Conservation (phyloP, 1,140 invertebrate species). For the Ruditapes philippinarum region DNA sequence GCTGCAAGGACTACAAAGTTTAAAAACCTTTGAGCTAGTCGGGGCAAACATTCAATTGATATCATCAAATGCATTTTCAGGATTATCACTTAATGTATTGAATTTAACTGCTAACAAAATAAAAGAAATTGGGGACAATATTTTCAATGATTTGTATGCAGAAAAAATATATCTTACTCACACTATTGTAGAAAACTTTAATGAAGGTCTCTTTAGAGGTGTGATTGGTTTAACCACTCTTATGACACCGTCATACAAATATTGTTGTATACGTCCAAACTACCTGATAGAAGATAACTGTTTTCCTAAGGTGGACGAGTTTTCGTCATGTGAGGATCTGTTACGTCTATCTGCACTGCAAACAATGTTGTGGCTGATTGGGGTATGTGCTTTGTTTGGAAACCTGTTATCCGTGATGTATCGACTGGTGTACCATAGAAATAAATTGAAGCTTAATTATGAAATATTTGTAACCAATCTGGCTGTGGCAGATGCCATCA, state of each 20-base stretch:
- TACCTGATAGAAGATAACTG: conserved; percentile 60
- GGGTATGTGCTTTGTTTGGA: conserved; percentile 69
- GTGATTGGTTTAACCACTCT: background rate
- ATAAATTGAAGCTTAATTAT: conserved; percentile 65
- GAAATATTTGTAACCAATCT: conserved; percentile 79
- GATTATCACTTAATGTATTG: conserved; percentile 48
- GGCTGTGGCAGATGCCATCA: conserved; percentile 78
- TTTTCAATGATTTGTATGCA: background rate
- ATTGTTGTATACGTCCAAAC: conserved; percentile 41
- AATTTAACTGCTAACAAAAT: background rate
- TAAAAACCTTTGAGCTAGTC: background rate
- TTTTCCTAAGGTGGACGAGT: conserved; percentile 67
- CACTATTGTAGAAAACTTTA: background rate
- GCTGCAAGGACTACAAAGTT: conserved; percentile 40
- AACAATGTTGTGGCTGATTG: conserved; percentile 76
- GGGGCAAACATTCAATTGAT: conserved; percentile 9
- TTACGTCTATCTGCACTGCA: conserved; percentile 69
- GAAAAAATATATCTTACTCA: background rate
- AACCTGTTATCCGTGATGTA: conserved; percentile 70
- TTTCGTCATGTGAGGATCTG: conserved; percentile 78
- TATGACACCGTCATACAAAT: background rate
- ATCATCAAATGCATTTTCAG: conserved; percentile 31
- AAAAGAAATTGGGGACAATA: background rate
- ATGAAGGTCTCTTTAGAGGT: background rate
- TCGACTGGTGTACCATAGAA: conserved; percentile 58